A percentile compares a stretch with the other conserved stretches of the same genome.
Conservation (phyloP, 2,888 invertebrate species). For the Trachelus stipa region DNA sequence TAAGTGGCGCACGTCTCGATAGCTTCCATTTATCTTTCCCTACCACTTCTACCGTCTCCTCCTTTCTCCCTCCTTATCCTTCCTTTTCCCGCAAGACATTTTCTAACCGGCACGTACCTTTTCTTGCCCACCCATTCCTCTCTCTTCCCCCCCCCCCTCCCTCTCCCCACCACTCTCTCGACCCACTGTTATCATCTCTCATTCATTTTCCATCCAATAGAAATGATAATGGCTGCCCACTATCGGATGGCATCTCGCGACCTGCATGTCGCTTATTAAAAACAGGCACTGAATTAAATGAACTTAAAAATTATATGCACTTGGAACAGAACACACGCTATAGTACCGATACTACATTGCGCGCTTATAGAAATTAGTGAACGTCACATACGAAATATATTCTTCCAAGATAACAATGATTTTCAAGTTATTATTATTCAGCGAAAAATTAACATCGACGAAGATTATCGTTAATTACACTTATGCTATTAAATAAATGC, state of each 20-base stretch:
- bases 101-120: neutral
- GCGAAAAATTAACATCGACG: neutral
- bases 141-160: neutral
- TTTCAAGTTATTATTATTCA: neutral
- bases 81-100: constrained; percentile 4
- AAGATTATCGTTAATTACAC: neutral
- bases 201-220: constrained; percentile 6
- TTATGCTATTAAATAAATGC: neutral
- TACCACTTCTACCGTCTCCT: neutral
- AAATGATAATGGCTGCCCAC: constrained; percentile 16
- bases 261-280: constrained; percentile 23
- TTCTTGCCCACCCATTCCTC: neutral
- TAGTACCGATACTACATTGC: neutral
- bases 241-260: constrained; percentile 22
- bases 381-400: neutral
- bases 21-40: constrained; percentile 13
- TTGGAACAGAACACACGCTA: neutral
- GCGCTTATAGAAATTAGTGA: neutral
- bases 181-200: neutral
- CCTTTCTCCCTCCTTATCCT: neutral
- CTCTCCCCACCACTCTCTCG: neutral
- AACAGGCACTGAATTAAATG: neutral
- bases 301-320: neutral
- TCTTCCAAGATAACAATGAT: neutral
- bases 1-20: constrained; percentile 21